Evolutionary conservation across 2,113 vertebrate genomes (phyloP).

Genomic region (Elephantulus edwardii): DNA sequence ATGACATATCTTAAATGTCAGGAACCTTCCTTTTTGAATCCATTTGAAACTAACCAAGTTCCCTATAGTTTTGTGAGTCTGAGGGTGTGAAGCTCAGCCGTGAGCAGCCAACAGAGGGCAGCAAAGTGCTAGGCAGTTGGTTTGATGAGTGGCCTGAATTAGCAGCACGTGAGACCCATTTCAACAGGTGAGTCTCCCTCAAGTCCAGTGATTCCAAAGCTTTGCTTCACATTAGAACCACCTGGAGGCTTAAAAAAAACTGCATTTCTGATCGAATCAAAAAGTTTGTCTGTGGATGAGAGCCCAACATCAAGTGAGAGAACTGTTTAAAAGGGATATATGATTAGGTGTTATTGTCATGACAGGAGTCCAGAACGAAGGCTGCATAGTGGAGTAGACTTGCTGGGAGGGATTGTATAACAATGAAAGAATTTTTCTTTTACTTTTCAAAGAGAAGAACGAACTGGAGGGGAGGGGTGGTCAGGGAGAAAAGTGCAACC

Average conservation of each 20-base stretch:
- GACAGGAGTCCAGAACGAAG: no score
- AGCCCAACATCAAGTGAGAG: background rate
- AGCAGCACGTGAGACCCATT: background rate
- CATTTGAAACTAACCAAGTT: no score
- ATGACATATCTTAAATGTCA: no score
- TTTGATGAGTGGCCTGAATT: fast-evolving
- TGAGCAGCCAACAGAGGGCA: slow-evolving; percentile 59
- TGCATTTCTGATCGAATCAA: background rate
- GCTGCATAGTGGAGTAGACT: no score
- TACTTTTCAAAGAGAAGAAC: no score
- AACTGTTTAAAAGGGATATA: no score
- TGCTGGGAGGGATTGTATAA: no score
- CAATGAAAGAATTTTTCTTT: no score
- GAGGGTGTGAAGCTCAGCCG: background rate
- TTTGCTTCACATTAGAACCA: background rate
- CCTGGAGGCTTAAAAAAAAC: background rate
- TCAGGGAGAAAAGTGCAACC: no score
- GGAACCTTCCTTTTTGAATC: no score
- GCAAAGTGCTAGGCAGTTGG: slow-evolving; percentile 32
- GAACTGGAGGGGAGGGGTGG: no score
- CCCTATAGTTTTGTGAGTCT: background rate
- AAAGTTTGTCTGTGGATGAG: background rate
- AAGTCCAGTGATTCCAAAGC: background rate
- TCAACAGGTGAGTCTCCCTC: background rate
- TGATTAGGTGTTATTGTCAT: no score